These are phyloP conservation scores for Stomatorhinus ivindoensis DNA, from an alignment of 2,113 vertebrate genomes.

Conservation along the genomic window DNA sequence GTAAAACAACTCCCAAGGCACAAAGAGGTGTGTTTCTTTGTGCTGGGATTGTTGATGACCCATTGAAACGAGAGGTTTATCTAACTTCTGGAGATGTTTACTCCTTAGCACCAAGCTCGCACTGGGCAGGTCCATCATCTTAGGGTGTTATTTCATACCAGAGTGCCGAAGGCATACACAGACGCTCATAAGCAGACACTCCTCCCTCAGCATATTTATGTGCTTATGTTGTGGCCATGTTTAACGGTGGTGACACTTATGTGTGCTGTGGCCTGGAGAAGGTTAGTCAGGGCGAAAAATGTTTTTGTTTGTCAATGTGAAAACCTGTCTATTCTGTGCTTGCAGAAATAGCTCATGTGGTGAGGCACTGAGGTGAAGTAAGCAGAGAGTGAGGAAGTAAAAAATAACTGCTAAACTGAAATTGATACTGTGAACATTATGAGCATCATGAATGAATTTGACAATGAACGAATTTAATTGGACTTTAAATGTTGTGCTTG, in stretches of 20 bases:
- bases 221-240: background rate
- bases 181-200: background rate
- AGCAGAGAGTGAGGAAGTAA: background rate
- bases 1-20: background rate
- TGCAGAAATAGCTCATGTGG: background rate
- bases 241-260: background rate
- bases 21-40: background rate
- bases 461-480: background rate
- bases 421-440: background rate
- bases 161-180: background rate
- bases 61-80: background rate
- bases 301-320: background rate
- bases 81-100: background rate
- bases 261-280: background rate
- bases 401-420: background rate
- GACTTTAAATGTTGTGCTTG: background rate
- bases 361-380: background rate
- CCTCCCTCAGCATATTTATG: background rate
- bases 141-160: constrained; percentile 1
- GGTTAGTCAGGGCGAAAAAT: too few species aligned
- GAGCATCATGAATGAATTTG: background rate
- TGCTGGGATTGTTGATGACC: background rate
- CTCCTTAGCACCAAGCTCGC: background rate
- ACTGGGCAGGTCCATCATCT: background rate
- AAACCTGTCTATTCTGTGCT: background rate